Evolutionary conservation across 2,888 invertebrate genomes (phyloP).

Genomic region (Chydorus sphaericus): DNA sequence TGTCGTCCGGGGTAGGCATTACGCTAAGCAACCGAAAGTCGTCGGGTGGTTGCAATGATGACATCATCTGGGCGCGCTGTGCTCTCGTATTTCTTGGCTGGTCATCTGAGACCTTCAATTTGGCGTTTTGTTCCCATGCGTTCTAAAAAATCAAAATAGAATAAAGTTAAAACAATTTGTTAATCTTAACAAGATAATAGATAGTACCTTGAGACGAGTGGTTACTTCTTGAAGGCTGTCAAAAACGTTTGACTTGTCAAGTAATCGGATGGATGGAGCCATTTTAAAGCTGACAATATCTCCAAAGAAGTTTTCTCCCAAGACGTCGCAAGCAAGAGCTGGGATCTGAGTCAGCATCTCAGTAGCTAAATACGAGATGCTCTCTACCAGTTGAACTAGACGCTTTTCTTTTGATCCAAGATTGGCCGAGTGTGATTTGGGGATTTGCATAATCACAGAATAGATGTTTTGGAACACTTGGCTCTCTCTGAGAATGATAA

Average conservation of each 20-base stretch:
- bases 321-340: not conserved
- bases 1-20: constrained; percentile 26
- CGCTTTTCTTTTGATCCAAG: not conserved
- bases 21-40: constrained; percentile 28
- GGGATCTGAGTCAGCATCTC: constrained; percentile 3
- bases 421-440: not conserved
- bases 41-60: constrained; percentile 28
- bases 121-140: constrained; percentile 1
- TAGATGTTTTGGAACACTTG: not conserved
- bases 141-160: not conserved
- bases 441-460: not conserved
- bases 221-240: not conserved
- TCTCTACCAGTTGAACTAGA: not conserved
- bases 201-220: not conserved
- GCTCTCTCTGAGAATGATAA: not conserved
- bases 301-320: constrained; percentile 4
- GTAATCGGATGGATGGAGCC: not conserved
- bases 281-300: not conserved
- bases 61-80: not conserved
- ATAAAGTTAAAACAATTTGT: no score
- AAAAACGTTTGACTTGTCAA: not conserved
- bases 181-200: no score
- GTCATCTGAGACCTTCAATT: not conserved
- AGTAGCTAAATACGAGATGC: not conserved
- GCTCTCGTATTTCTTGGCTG: no score